Base-by-base conservation (phyloP, 2,888 invertebrate genomes). In the Anthoptus insignis region DNA sequence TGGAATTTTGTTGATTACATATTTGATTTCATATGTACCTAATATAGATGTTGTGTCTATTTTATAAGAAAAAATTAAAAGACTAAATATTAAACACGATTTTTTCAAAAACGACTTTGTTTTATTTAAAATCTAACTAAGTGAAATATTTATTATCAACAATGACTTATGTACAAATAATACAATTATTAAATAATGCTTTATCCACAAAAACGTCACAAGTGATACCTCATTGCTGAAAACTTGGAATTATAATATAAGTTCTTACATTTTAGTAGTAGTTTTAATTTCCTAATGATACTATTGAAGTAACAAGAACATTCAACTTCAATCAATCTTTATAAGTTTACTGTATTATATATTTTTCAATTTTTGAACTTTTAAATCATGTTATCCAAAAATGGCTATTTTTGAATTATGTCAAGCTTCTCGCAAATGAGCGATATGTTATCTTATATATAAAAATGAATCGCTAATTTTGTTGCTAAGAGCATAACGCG, bases 41-140 rank as follows among this genome's bases (percentile, higher is more conserved):
- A 37, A n/a, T 37, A n/a, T 37, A 37, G n/a, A 37, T 37, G 37
- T 37, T 37, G 37, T 37, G 37, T 37, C 37, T 37, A 37, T 37
- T 37, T 27, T 27, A 27, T 37, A 7, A 37, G 7, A n/a, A 37
- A n/a, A 37, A 37, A 37, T 7, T 37, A 37, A 37, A 7, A 37
- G 37, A n/a, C 37, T 37, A 27, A n/a, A 37, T 37, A n/a, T n/a
- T 37, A 11, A 37, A 37, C 13, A 37, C n/a, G n/a, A 3, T 37
- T 37, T 37, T 37, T 37, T 37, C 37, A 37, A 37, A 8, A 37
- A 37, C n/a, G 37, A 37, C 37, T 37, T 37, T n/a, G n/a, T 37
- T 37, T 37, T n/a, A 37, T 37, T 37, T n/a, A 37, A 37, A 37
- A 37, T 13, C n/a, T 13, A 37, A n/a, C 37, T 37, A n/a, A 37